Evolutionary conservation across 92 coral and sea anemone species (phyloP).

Genomic region (Palythoa grandis): DNA sequence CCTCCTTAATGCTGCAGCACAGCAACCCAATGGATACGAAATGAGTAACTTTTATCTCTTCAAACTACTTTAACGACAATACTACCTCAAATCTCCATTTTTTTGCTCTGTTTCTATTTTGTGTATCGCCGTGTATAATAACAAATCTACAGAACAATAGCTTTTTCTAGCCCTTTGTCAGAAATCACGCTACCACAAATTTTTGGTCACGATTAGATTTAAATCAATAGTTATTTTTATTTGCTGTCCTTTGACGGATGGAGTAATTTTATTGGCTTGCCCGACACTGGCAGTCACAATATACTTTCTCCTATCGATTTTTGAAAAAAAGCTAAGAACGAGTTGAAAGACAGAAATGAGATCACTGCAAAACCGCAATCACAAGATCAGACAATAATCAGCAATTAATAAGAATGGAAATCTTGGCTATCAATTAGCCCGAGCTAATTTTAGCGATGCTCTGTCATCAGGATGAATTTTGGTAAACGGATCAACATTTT

Average conservation of each 20-base stretch:
- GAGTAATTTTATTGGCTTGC: background rate
- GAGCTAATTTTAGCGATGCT: slow-evolving; percentile 63
- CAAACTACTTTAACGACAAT: background rate
- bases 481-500: slow-evolving; percentile 68
- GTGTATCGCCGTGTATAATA: slow-evolving; percentile 13
- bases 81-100: background rate
- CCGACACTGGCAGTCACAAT: background rate
- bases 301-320: background rate
- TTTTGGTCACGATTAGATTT: slow-evolving; percentile 33
- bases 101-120: background rate
- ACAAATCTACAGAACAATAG: background rate
- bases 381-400: slow-evolving; percentile 60
- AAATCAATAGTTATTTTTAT: background rate
- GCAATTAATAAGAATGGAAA: slow-evolving; percentile 61
- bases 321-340: background rate
- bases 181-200: slow-evolving; percentile 46
- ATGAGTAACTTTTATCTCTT: background rate
- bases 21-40: background rate
- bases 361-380: slow-evolving; percentile 43
- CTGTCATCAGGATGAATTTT: slow-evolving; percentile 70
- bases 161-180: slow-evolving; percentile 9
- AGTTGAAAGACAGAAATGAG: background rate
- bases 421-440: slow-evolving; percentile 63
- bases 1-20: background rate
- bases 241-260: background rate